Conservation (phyloP, 2,888 invertebrate species). For the Leptothorax acervorum region DNA sequence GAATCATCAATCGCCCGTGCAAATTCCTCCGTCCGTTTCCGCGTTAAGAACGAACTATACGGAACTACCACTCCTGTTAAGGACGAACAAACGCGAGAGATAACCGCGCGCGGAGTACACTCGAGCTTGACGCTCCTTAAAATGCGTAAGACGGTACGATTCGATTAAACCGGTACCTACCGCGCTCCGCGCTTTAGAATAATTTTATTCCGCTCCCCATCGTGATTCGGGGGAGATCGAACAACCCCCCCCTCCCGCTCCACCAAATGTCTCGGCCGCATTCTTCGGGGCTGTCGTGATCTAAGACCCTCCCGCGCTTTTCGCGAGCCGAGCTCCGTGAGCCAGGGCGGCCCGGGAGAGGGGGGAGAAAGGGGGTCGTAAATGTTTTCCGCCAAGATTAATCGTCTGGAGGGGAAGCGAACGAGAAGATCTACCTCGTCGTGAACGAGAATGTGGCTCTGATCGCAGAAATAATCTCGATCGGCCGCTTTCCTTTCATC, state of each 20-base stretch:
- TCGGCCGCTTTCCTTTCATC: slow-evolving; percentile 29
- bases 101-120: background rate
- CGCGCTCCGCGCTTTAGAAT: slow-evolving; percentile 9
- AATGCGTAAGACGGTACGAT: background rate
- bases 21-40: slow-evolving; percentile 24
- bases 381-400: slow-evolving; percentile 68
- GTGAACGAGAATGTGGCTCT: slow-evolving; percentile 60
- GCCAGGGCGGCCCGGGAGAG: background rate
- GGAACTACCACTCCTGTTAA: background rate
- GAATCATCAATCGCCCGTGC: slow-evolving; percentile 59
- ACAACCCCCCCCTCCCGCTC: background rate
- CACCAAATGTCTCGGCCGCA: slow-evolving; percentile 13
- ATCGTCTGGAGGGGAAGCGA: slow-evolving; percentile 60
- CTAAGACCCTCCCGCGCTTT: slow-evolving; percentile 38
- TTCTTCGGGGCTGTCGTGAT: slow-evolving; percentile 41
- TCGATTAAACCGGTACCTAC: background rate
- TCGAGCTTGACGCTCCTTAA: background rate
- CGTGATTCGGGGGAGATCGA: slow-evolving; percentile 18
- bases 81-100: background rate
- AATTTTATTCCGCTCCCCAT: slow-evolving; percentile 18
- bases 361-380: slow-evolving; percentile 42
- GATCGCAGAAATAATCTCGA: slow-evolving; percentile 66
- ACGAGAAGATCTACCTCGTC: slow-evolving; percentile 54
- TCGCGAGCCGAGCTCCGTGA: slow-evolving; percentile 38
- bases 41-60: background rate